Conservation (phyloP, 2,113 vertebrate genomes). For the Amblyopsis rosae region DNA sequence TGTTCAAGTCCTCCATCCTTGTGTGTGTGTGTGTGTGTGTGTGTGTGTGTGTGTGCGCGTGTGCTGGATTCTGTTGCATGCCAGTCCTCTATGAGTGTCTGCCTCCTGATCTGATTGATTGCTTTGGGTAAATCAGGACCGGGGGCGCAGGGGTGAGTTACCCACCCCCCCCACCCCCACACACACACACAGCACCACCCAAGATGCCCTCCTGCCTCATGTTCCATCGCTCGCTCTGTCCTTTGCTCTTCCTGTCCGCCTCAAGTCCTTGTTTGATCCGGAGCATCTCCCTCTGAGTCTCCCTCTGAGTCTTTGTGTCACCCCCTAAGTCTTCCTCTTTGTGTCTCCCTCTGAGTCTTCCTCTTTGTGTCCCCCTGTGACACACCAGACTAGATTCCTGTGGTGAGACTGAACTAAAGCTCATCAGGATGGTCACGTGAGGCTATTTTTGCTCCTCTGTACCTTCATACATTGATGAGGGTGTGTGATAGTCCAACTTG, state of each 20-base stretch:
- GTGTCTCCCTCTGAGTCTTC: not conserved
- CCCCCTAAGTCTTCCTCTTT: no score
- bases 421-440: no score
- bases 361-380: not conserved
- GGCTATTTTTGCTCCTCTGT: no score
- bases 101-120: constrained; percentile 81
- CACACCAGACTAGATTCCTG: no score
- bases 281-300: no score
- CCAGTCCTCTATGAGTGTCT: constrained; percentile 77
- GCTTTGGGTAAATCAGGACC: constrained; percentile 80
- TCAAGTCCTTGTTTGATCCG: no score
- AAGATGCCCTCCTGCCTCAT: constrained; percentile 21
- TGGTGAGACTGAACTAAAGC: no score
- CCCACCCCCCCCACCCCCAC: constrained; percentile 69
- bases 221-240: constrained; percentile 6
- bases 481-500: no score
- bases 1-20: constrained; percentile 65
- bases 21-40: constrained; percentile 28
- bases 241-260: not conserved
- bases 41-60: constrained; percentile 6
- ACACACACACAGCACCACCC: constrained; percentile 39
- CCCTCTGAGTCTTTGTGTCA: no score
- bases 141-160: constrained; percentile 75
- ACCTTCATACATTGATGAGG: no score
- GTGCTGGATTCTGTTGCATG: constrained; percentile 76